A percentile compares a stretch with the other conserved stretches of the same genome.
Conservation (phyloP, 1,140 invertebrate species). For the Himalopsyche phryganea region DNA sequence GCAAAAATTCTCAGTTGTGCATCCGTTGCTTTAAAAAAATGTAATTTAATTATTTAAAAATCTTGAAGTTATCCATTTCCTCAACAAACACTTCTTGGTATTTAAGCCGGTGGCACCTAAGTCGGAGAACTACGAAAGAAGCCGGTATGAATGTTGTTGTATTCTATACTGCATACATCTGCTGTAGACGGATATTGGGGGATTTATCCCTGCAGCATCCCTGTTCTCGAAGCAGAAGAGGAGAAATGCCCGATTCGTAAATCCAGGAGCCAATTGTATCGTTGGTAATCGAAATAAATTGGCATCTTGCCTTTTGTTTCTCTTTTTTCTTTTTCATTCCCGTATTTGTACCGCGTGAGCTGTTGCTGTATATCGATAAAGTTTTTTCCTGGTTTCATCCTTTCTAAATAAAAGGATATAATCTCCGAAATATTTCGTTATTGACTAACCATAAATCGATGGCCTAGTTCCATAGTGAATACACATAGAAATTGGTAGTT, state of each 20-base stretch:
- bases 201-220: slow-evolving; percentile 13
- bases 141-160: not conserved
- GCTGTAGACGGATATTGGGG: slow-evolving; percentile 16
- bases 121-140: not conserved
- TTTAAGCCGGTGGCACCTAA: not conserved
- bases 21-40: too few species aligned
- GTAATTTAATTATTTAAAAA: too few species aligned
- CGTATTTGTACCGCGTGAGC: slow-evolving; percentile 7
- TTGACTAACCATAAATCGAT: too few species aligned
- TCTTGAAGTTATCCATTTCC: too few species aligned
- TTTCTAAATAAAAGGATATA: too few species aligned
- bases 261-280: slow-evolving; percentile 33
- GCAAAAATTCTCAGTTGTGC: too few species aligned
- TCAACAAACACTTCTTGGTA: too few species aligned
- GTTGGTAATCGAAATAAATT: slow-evolving; percentile 35
- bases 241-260: slow-evolving; percentile 32
- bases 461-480: too few species aligned
- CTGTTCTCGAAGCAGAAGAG: slow-evolving; percentile 18
- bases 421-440: too few species aligned
- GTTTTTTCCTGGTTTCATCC: not conserved
- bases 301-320: slow-evolving; percentile 24
- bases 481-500: too few species aligned
- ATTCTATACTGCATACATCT: slow-evolving; percentile 8
- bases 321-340: too few species aligned
- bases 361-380: slow-evolving; percentile 6